phyloP scores from a whole-genome alignment of 2,888 invertebrate species.

The Nezara viridula region DNA sequence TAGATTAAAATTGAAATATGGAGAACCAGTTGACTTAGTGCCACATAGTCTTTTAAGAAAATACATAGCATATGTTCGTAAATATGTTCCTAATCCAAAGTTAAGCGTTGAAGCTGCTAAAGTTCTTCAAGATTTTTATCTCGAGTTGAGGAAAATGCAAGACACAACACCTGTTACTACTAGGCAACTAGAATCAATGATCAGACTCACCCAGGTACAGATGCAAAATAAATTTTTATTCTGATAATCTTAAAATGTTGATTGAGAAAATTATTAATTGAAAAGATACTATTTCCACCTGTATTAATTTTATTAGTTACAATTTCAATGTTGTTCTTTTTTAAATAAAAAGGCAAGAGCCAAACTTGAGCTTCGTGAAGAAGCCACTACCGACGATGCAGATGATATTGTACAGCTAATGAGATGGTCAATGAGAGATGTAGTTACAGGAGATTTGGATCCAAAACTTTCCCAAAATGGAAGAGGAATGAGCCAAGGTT shows the following conservation, averaged over 20 bases:
- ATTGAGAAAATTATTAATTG: no score
- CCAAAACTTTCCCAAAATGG: conserved; percentile 77
- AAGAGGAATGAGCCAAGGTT: conserved; percentile 80
- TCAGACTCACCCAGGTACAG: conserved; percentile 81
- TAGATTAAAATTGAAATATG: conserved; percentile 74
- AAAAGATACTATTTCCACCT: no score
- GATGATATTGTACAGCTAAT: conserved; percentile 88
- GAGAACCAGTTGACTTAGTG: conserved; percentile 79
- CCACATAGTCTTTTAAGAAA: conserved; percentile 85
- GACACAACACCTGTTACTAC: conserved; percentile 87
- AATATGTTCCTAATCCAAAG: conserved; percentile 84
- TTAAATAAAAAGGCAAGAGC: conserved; percentile 81
- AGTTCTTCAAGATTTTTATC: conserved; percentile 83
- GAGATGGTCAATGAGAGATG: conserved; percentile 83
- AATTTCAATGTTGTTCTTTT: conserved; percentile 60
- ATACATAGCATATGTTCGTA: conserved; percentile 91
- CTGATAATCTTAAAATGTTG: no score
- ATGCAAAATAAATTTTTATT: neutral
- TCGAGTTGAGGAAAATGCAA: conserved; percentile 79
- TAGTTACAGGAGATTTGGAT: conserved; percentile 78
- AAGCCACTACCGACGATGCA: conserved; percentile 85
- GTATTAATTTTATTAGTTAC: no score
- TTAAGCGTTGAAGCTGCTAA: conserved; percentile 80
- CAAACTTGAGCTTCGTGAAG: conserved; percentile 85
- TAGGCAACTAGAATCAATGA: conserved; percentile 89